A percentile compares a stretch with the other conserved stretches of the same genome.
Conservation (phyloP, 2,888 invertebrate genomes). For the Limnephilus rhombicus region DNA sequence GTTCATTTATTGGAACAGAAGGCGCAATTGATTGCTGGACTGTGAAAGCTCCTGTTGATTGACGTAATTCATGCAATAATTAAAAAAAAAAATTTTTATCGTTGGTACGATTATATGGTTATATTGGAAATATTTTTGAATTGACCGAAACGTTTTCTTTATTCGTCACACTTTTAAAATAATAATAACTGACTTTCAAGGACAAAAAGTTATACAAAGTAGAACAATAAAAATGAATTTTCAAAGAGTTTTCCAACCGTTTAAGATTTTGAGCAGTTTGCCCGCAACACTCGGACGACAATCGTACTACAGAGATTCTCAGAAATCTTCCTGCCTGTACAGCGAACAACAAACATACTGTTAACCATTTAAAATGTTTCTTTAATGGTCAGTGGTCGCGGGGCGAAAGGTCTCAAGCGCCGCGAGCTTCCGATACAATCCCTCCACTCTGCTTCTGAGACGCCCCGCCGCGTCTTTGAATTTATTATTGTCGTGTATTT, state of each 20-base stretch:
- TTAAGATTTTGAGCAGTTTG: background rate
- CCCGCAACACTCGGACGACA: slow-evolving; percentile 60
- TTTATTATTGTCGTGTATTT: slow-evolving; percentile 66
- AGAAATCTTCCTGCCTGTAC: slow-evolving; percentile 66
- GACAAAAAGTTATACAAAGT: background rate
- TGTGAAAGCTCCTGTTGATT: background rate
- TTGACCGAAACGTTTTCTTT: background rate
- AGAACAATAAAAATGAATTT: background rate
- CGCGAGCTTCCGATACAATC: background rate
- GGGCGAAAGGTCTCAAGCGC: slow-evolving; percentile 54
- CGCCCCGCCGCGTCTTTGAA: slow-evolving; percentile 62
- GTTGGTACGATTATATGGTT: no score
- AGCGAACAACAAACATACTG: slow-evolving; percentile 65
- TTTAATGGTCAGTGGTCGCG: slow-evolving; percentile 61
- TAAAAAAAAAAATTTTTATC: no score
- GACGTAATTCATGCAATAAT: background rate
- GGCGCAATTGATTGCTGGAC: no score
- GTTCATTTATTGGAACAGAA: no score
- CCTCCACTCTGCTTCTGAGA: slow-evolving; percentile 49
- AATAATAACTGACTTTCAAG: background rate
- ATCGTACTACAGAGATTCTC: slow-evolving; percentile 66
- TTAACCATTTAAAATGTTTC: slow-evolving; percentile 66
- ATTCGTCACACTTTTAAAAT: background rate
- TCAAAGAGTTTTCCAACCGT: slow-evolving; percentile 14
- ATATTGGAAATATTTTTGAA: background rate